Evolutionary conservation across 2,113 vertebrate species (phyloP).

Genomic region (Boulengeromyrus knoepffleri): DNA sequence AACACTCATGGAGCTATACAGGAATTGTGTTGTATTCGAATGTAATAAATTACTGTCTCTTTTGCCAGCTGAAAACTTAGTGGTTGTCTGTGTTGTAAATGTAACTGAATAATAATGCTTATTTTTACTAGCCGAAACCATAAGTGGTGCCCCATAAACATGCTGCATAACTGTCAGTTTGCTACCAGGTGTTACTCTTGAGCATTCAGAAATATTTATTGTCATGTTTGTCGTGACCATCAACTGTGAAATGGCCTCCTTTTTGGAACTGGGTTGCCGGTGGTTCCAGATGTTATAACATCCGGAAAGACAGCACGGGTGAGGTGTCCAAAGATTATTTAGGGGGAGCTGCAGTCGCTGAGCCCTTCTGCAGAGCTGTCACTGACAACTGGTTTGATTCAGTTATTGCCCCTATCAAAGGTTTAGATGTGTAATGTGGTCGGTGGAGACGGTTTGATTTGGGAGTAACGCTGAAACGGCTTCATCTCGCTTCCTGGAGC

Average conservation of each 20-base stretch:
- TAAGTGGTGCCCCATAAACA: background rate
- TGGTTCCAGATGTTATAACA: background rate
- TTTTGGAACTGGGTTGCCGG: background rate
- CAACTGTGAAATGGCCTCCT: background rate
- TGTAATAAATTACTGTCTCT: background rate
- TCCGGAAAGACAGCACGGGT: background rate
- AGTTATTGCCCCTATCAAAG: background rate
- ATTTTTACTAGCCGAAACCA: background rate
- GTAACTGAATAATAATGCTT: background rate
- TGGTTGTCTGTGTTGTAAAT: background rate
- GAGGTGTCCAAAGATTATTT: background rate
- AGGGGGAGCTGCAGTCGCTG: background rate
- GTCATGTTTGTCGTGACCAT: background rate
- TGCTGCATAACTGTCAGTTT: background rate
- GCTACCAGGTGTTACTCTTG: background rate
- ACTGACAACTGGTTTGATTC: background rate
- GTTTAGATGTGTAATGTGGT: background rate
- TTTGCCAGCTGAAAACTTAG: background rate
- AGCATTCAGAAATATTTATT: background rate
- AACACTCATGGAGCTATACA: background rate
- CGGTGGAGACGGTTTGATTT: background rate
- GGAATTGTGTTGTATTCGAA: background rate
- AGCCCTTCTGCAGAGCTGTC: background rate
- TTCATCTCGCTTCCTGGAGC: conserved; percentile 49
- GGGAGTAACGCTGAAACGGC: background rate